Base-by-base conservation (phyloP, 2,113 vertebrate genomes). In the Proteles cristata region DNA sequence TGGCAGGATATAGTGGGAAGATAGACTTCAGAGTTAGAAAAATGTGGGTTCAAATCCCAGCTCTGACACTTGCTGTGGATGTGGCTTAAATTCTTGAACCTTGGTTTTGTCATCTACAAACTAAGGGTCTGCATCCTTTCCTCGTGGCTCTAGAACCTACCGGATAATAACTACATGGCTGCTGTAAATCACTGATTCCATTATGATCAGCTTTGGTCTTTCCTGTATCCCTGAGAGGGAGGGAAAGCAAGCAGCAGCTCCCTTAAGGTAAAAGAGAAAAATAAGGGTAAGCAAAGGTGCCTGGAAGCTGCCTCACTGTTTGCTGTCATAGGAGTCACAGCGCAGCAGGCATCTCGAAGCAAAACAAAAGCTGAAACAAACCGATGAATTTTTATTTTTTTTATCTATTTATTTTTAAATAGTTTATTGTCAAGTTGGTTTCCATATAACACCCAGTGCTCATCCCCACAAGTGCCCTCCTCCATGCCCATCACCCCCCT, bases 151-250 rank as follows among this genome's bases (percentile, higher is more conserved):
- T 77, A 65, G 61, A 61, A 69, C 10, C 73, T n/a, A 1, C 88
- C 45, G 33, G 55, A n/a, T 58, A n/a, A 23, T 77, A 61, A 95
- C 3, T 7, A 35, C 11, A 61, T 4, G 11, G 19, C 31, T 23
- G 33, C 82, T 91, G 31, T 85, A 35, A 31, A 50, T 25, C 45
- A 28, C 74, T 97, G 94, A 95, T 97, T 97, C 91, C 94, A 96
- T 97, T 94, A 94, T 92, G 93, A 96, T 58, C 86, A 53, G n/a
- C 92, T 80, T 43, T 92, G 96, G 87, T 43, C 77, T 68, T 73
- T 50, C 83, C n/a, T 23, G 66, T 33, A 68, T 84, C 73, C 94
- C 91, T 33, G 28, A 82, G 88, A 85, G 96, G 65, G 81, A 94
- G 76, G 73, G 17, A 26, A 83, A 91, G 23, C 25, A 68, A 86